Evolutionary conservation across 2,888 invertebrate species (phyloP).

Genomic region (Mayetiola destructor): DNA sequence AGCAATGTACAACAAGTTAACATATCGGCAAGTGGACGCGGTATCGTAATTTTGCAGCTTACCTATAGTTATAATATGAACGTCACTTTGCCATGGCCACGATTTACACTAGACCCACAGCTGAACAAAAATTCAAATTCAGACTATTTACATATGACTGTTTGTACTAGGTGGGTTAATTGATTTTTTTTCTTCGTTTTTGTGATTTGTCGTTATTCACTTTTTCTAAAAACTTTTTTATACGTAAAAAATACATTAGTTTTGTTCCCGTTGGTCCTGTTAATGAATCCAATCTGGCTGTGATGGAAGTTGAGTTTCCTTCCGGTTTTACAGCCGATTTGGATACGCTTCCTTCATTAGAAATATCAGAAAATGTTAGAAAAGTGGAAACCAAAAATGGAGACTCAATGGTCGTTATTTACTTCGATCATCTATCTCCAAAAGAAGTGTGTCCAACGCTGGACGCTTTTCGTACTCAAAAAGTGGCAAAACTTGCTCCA

Average conservation of each 20-base stretch:
- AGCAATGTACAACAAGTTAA: slow-evolving; percentile 45
- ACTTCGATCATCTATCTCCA: slow-evolving; percentile 50
- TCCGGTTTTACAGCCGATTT: slow-evolving; percentile 80
- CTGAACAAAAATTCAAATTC: slow-evolving; percentile 66
- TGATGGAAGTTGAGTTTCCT: slow-evolving; percentile 77
- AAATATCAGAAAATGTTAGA: slow-evolving; percentile 35
- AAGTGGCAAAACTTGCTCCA: slow-evolving; percentile 73
- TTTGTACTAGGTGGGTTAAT: slow-evolving; percentile 55
- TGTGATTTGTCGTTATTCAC: slow-evolving; percentile 17
- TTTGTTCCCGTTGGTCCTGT: slow-evolving; percentile 45
- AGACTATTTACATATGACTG: slow-evolving; percentile 61
- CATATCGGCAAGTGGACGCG: slow-evolving; percentile 63
- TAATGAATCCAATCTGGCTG: slow-evolving; percentile 68
- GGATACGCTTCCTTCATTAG: slow-evolving; percentile 50
- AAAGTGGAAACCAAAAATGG: slow-evolving; percentile 54
- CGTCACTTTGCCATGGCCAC: slow-evolving; percentile 74
- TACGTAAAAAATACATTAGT: slow-evolving; percentile 31
- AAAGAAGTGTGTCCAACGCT: slow-evolving; percentile 68
- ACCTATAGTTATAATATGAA: slow-evolving; percentile 70
- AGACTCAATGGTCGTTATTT: slow-evolving; percentile 48
- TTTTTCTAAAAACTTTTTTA: neutral
- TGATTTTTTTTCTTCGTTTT: neutral
- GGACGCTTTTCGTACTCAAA: slow-evolving; percentile 65
- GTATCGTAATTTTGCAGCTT: slow-evolving; percentile 63
- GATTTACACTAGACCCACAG: slow-evolving; percentile 73